Evolutionary conservation across 2,797 vertebrate genomes (phyloP), one percentile per base, ranked within the genome.

Genomic region (Philypnodon macrostomus): DNA sequence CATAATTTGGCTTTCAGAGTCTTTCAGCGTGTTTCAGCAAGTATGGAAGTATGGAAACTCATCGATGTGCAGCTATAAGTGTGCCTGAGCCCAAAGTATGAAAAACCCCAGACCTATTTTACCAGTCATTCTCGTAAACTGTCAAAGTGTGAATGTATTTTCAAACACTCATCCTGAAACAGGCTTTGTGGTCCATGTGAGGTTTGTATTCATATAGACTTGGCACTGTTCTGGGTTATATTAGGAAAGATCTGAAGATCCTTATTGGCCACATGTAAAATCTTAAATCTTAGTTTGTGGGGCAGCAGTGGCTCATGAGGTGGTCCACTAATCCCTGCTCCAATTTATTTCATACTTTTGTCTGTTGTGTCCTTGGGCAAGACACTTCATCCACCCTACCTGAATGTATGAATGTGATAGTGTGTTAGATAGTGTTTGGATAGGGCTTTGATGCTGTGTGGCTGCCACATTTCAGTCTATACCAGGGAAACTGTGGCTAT

Each of bases 1-100:
- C 52, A 83, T 75, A 70, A 79, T 80, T 58, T 77, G 57, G 61
- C 62, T 56, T n/a, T 79, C 61, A 61, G 73, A 74, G 71, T 74
- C 18, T 1, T 21, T 31, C 19, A 47, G 23, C 53, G 46, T 58
- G 40, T 56, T 21, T 47, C 37, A 39, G 18, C 48, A 26, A 42
- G 24, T 19, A 14, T 31, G 16, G 21, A 15, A 10, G 12, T 11
- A 11, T 29, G 9, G 27, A 29, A 29, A 29, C 7, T 29, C 27
- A 29, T 29, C 26, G 8, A 2, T 29, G 1, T 7, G 10, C 7
- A 10, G 45, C n/a, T n/a, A n/a, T n/a, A n/a, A n/a, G n/a, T n/a
- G n/a, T n/a, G n/a, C n/a, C n/a, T n/a, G n/a, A n/a, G n/a, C n/a
- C n/a, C n/a, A n/a, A n/a, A n/a, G n/a, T n/a, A 18, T 21, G 3